Evolutionary conservation across 2,113 vertebrate genomes (phyloP).

Genomic region (Toxotes chatareus): DNA sequence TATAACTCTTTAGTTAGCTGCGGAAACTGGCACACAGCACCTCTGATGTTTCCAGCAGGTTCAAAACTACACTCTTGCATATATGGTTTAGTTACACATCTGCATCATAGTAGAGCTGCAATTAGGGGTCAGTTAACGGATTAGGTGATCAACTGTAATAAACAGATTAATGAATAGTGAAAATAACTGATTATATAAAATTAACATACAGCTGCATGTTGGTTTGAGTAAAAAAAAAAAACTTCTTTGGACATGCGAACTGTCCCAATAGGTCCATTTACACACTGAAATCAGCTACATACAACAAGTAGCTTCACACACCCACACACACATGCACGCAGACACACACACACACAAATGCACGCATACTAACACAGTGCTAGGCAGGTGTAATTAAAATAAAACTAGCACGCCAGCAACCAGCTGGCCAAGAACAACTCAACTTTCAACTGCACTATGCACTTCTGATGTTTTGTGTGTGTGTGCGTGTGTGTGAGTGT

Average conservation of each 20-base stretch:
- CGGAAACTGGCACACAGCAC: conserved; percentile 13
- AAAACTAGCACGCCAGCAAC: conserved; percentile 20
- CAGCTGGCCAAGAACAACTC: conserved; percentile 21
- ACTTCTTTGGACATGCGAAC: background rate
- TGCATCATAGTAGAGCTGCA: too few species aligned
- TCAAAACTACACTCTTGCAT: background rate
- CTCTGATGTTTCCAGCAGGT: background rate
- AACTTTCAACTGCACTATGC: conserved; percentile 18
- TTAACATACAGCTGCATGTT: background rate
- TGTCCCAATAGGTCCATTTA: background rate
- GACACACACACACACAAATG: background rate
- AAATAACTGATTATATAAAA: background rate
- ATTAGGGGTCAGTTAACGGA: too few species aligned
- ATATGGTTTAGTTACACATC: too few species aligned
- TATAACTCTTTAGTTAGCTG: conserved; percentile 1
- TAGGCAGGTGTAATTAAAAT: conserved; percentile 23
- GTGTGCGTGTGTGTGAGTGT: background rate
- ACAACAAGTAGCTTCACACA: background rate
- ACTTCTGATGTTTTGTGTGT: background rate
- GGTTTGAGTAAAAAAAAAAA: background rate
- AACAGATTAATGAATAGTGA: background rate
- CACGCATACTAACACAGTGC: background rate
- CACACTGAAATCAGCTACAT: background rate
- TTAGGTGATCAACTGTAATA: background rate
- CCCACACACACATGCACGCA: background rate